Conservation (phyloP, 1,140 invertebrate genomes). For the Penaeus japonicus region DNA sequence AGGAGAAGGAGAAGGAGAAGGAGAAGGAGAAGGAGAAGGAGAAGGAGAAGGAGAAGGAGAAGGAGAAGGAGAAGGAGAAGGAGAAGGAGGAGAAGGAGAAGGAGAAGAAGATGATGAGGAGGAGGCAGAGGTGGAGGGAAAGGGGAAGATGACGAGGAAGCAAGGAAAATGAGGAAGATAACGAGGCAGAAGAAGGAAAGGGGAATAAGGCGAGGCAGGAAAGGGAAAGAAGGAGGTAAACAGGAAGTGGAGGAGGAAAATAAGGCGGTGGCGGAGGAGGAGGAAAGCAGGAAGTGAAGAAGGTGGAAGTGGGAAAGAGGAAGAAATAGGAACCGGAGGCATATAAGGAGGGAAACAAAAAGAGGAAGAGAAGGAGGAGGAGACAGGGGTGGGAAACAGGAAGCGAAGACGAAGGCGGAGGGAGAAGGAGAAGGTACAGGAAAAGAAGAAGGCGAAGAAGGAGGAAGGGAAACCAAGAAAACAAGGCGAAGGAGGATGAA, state of each 20-base stretch:
- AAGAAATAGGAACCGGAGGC: not conserved
- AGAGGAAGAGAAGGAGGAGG: not conserved
- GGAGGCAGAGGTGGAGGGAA: not conserved
- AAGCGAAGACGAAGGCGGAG: too few species aligned
- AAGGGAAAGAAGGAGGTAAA: not conserved
- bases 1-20: not conserved
- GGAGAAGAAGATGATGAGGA: not conserved
- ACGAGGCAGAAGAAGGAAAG: not conserved
- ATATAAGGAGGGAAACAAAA: too few species aligned
- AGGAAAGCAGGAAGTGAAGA: not conserved
- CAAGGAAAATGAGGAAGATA: not conserved
- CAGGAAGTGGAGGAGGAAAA: too few species aligned
- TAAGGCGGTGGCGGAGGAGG: too few species aligned
- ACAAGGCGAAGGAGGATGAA: not conserved
- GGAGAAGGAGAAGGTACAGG: not conserved
- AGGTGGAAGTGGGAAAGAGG: too few species aligned
- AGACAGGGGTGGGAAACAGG: too few species aligned
- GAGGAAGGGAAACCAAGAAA: not conserved
- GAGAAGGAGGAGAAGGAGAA: not conserved
- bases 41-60: not conserved
- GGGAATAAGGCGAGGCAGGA: not conserved
- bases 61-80: not conserved
- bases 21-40: not conserved
- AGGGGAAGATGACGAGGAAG: not conserved
- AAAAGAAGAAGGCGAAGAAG: not conserved